A percentile compares a stretch with the other conserved stretches of the same genome.
Conservation (phyloP, 92 coral and sea anemone species). For the Epizoanthus scotinus region DNA sequence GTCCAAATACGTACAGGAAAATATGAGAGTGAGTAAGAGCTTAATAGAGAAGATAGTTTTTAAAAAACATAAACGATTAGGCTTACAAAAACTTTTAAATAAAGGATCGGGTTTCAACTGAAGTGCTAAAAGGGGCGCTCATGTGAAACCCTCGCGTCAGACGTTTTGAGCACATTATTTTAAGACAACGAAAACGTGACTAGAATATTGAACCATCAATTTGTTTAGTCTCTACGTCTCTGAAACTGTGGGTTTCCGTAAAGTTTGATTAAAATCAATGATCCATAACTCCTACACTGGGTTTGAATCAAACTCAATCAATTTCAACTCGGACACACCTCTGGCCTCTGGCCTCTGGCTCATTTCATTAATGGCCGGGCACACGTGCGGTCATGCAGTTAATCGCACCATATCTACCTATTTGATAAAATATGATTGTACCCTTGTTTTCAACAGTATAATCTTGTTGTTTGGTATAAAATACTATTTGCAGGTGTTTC, state of each 20-base stretch:
- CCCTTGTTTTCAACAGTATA: neutral
- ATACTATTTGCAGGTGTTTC: neutral
- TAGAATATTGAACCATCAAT: constrained; percentile 22
- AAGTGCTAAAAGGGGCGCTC: no score
- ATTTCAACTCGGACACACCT: constrained; percentile 4
- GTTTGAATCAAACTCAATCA: constrained; percentile 29
- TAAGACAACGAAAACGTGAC: constrained; percentile 8
- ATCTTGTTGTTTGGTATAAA: constrained; percentile 2
- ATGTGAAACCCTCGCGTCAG: no score
- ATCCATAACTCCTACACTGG: constrained; percentile 25
- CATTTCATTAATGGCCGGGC: neutral
- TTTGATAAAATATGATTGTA: neutral
- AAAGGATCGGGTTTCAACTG: no score
- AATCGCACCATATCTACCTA: neutral
- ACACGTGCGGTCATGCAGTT: neutral
- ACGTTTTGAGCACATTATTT: neutral
- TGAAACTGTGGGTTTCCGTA: neutral
- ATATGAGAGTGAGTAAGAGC: no score
- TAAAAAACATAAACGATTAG: no score
- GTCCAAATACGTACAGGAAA: no score
- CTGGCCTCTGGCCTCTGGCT: no score
- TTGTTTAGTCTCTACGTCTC: constrained; percentile 16
- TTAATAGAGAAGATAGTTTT: no score
- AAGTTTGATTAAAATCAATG: constrained; percentile 21
- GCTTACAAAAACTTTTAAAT: no score